Evolutionary conservation across 1,140 invertebrate species (phyloP), one percentile per base, ranked within the genome.

Genomic region (Papilio machaon): DNA sequence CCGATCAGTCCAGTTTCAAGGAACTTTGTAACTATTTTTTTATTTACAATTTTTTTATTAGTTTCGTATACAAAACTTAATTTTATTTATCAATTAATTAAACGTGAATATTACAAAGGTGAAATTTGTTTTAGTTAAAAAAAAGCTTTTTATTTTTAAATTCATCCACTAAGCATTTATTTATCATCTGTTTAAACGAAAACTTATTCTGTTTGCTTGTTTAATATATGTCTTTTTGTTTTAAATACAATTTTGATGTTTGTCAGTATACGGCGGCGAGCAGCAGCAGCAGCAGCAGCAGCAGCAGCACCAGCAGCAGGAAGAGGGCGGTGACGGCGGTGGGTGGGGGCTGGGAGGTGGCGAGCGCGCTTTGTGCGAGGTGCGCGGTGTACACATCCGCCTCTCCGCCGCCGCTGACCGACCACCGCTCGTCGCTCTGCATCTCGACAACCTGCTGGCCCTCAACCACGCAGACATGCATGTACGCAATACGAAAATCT

Each of bases 351-450:
- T 11, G 47, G 38, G 73, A 7, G 46, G 23, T 11, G 52, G 75
- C 13, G 75, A 77, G 15, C 52, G 75, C 19, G 75, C 52, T 1
- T 4, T 52, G 19, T 77, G 75, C 30, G 75, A 54, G 52, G 52
- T 58, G 52, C 75, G 52, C 49, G 75, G 75, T 11, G 23, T 77
- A 30, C 75, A 60, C 19, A 23, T 60, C 7, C 75, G 75, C 10
- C 30, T 77, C 10, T 52, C 49, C 49, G 23, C 52, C 15, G 75
- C 49, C 52, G 52, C 19, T 4, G 75, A 77, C 49, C 23, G 52
- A 13, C 19, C 7, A 19, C 49, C 74, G 46, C 73, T 75, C 19
- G 15, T 75, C 7, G 54, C 54, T n/a, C 2, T 58, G 54, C 54
- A 58, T 17, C 54, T 58, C 15, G 54, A 58, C 17, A 58, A 58